Evolutionary conservation across 2,797 vertebrate genomes (phyloP), one percentile per base, ranked within the genome.

Genomic region (Enteromius argenteus): DNA sequence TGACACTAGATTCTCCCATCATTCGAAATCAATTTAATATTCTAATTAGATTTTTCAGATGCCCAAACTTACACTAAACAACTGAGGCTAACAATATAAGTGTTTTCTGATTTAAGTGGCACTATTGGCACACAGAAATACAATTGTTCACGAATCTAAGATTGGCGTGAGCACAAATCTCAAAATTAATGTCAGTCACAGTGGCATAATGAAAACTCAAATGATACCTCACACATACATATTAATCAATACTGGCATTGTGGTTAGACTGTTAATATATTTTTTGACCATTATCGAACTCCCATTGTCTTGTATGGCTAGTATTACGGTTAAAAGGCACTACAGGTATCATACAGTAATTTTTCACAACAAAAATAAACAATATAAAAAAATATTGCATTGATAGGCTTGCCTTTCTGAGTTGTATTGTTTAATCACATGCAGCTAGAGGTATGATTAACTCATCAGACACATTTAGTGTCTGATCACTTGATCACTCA

Each of bases 281-380:
- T 39, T 42, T 62, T 15, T 4, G 11, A 46, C 32, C 42, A 71
- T n/a, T 81, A 75, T 5, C 14, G 3, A 2, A 79, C 5, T 21
- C 35, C 9, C 73, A 44, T 14, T 66, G 37, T 79, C 35, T 56
- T 8, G 2, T 75, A n/a, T 14, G 13, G 69, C 39, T 80, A 67
- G 27, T 64, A 84, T 81, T 80, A 75, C 53, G 46, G 46, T 87
- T 68, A 81, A 72, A 87, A 87, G 86, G 87, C 82, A 89, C 84
- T 69, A 67, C 10, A 4, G 66, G 32, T 83, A 69, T 56, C 79
- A 88, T 44, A 37, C 72, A 74, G 49, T n/a, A 44, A 32, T 30
- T 86, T 77, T 75, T 67, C 15, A 66, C 9, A 73, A 35, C 60
- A 81, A 49, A 83, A 82, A 79, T 83, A 74, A 66, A 42, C 46